Conservation (phyloP, 2,113 vertebrate species). For the Echinops telfairi region DNA sequence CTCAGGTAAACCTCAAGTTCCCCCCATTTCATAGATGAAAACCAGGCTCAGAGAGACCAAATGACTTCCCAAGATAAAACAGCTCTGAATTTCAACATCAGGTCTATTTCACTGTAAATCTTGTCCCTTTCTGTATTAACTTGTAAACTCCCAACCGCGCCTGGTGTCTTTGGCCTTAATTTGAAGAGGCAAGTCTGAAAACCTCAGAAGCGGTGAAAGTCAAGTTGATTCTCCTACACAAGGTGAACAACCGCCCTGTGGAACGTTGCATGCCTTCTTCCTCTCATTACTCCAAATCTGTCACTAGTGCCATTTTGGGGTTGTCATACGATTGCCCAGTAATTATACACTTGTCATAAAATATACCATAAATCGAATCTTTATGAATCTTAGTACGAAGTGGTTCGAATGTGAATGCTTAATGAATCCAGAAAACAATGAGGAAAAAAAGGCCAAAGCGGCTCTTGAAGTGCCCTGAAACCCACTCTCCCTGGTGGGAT, state of each 20-base stretch:
- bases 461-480: slow-evolving; percentile 58
- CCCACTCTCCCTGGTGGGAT: slow-evolving; percentile 21
- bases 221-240: slow-evolving; percentile 50
- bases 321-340: slow-evolving; percentile 70
- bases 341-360: slow-evolving; percentile 80
- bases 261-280: slow-evolving; percentile 64
- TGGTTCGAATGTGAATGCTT: slow-evolving; percentile 69
- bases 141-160: background rate
- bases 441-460: slow-evolving; percentile 41
- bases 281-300: slow-evolving; percentile 65
- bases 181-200: slow-evolving; percentile 66
- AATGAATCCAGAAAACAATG: slow-evolving; percentile 75
- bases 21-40: slow-evolving; percentile 62
- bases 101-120: background rate
- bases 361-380: slow-evolving; percentile 69
- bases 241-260: slow-evolving; percentile 62
- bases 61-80: slow-evolving; percentile 17
- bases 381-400: slow-evolving; percentile 45
- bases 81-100: slow-evolving; percentile 40
- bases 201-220: slow-evolving; percentile 54
- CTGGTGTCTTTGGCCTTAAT: slow-evolving; percentile 56
- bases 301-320: slow-evolving; percentile 66
- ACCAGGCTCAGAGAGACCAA: slow-evolving; percentile 12
- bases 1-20: background rate
- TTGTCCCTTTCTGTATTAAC: background rate